These are phyloP conservation scores for Proteles cristata DNA, from an alignment of 2,113 vertebrate genomes.

Conservation along the genomic window DNA sequence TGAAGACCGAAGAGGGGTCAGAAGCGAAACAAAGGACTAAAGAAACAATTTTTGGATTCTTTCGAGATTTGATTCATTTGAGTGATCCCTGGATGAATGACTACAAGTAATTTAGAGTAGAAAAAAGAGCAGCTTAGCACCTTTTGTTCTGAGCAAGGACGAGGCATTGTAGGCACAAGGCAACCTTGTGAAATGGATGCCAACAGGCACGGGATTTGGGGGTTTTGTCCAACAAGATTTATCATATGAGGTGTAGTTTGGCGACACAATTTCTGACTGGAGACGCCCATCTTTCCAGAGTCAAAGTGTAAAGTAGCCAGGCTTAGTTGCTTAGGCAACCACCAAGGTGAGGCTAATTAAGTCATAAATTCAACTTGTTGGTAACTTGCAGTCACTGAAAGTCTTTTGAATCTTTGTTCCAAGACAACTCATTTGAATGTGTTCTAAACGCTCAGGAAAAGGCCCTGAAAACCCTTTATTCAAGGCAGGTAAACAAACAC, in stretches of 20 bases:
- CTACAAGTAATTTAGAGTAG: not conserved
- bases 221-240: conserved; percentile 27
- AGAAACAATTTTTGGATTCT: not conserved
- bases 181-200: not conserved
- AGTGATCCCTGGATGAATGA: not conserved
- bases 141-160: not conserved
- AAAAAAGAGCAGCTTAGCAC: not conserved
- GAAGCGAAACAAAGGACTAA: not conserved
- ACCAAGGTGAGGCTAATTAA: not conserved
- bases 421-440: conserved; percentile 24
- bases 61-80: not conserved
- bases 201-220: not conserved
- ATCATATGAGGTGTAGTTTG: not conserved
- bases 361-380: conserved; percentile 11
- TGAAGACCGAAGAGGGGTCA: not conserved
- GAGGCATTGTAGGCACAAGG: not conserved
- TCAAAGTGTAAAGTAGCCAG: not conserved
- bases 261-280: not conserved
- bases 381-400: not conserved
- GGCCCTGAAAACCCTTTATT: not conserved
- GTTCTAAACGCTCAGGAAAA: conserved; percentile 21
- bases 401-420: conserved; percentile 47
- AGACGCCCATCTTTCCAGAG: not conserved
- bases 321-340: conserved; percentile 45
- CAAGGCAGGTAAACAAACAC: conserved; percentile 17